Evolutionary conservation across 2,797 vertebrate genomes (phyloP).

Genomic region (Novumbra hubbsi): DNA sequence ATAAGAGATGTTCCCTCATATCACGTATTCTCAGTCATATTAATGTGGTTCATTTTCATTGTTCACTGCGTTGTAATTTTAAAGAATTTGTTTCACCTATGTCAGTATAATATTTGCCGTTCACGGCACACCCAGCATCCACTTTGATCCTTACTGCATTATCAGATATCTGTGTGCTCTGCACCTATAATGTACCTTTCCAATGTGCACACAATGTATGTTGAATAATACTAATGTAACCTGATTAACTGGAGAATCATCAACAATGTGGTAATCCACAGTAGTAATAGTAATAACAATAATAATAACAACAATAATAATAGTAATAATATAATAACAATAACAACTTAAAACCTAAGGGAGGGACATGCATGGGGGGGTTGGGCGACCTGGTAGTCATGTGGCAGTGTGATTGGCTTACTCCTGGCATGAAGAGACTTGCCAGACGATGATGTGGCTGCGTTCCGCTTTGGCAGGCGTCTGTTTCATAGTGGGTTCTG

Average conservation of each 20-base stretch:
- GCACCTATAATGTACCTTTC: not conserved
- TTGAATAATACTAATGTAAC: constrained; percentile 27
- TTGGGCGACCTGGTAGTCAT: constrained; percentile 25
- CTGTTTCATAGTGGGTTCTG: constrained; percentile 72
- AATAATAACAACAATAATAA: constrained; percentile 11
- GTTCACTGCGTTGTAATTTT: not conserved
- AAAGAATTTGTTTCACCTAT: not conserved
- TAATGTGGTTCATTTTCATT: not conserved
- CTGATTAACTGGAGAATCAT: constrained; percentile 8
- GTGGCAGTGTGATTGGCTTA: constrained; percentile 65
- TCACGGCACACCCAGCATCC: not conserved
- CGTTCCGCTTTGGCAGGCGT: constrained; percentile 88
- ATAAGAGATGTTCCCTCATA: not conserved
- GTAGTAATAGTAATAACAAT: constrained; percentile 1
- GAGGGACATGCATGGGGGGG: constrained; percentile 47
- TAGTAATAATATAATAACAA: constrained; percentile 8
- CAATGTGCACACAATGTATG: not conserved
- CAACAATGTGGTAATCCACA: constrained; percentile 55
- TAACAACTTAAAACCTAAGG: constrained; percentile 53
- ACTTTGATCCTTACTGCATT: not conserved
- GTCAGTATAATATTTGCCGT: not conserved
- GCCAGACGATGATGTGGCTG: constrained; percentile 98
- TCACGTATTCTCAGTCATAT: not conserved
- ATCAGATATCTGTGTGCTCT: not conserved
- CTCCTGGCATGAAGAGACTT: constrained; percentile 86